Evolutionary conservation across 1,140 invertebrate species (phyloP).

Genomic region (Pteromalus puparum): DNA sequence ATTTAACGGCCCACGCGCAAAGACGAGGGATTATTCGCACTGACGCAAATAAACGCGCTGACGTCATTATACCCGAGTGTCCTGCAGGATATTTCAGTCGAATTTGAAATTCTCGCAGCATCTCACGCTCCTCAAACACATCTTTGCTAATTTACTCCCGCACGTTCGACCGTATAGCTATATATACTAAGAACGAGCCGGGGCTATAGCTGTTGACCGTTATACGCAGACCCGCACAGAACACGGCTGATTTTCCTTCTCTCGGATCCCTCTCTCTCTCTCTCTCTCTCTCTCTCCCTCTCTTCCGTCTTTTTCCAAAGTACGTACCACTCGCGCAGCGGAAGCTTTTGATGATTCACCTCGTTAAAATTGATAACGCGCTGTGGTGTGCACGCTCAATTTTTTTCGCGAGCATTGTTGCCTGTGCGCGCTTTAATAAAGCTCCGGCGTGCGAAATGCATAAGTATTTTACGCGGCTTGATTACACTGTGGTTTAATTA

Average conservation of each 20-base stretch:
- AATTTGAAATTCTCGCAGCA: not conserved
- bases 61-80: not conserved
- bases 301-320: not conserved
- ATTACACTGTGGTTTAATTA: constrained; percentile 45
- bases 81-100: not conserved
- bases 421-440: constrained; percentile 34
- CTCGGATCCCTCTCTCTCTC: not conserved
- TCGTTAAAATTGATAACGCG: constrained; percentile 34
- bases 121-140: not conserved
- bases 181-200: not conserved
- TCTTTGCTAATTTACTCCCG: not conserved
- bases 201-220: too few species aligned
- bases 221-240: too few species aligned
- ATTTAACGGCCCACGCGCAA: not conserved
- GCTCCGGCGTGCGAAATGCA: not conserved
- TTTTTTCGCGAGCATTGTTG: constrained; percentile 17
- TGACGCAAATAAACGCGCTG: too few species aligned
- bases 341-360: not conserved
- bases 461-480: constrained; percentile 38
- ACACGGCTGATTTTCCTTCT: not conserved
- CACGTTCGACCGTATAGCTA: not conserved
- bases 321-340: too few species aligned
- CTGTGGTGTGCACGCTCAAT: not conserved
- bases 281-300: constrained; percentile 27
- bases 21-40: too few species aligned